Evolutionary conservation across 30 jellyfish, hydroid and myxozoan genomes (phyloP), one percentile per base, ranked within the genome.

Genomic region (Sanderia malayensis): DNA sequence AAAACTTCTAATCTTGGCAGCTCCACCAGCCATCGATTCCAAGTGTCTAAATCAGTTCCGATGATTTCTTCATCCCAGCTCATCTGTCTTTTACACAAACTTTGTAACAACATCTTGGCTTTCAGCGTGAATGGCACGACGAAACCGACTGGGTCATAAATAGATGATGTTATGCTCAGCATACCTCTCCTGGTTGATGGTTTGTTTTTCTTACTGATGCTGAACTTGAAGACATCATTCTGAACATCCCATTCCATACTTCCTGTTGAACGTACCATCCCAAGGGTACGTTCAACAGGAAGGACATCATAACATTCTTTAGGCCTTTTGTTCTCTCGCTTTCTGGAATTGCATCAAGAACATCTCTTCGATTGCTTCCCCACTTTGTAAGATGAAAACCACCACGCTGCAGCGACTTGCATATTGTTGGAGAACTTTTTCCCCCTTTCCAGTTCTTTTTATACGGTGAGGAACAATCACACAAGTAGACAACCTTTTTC

Each of bases 321-420:
- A 37, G 13, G 52, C 52, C 13, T 37, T 37, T 37, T 37, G 52
- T 37, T 37, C 52, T 37, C 52, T 37, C 52, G 52, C 52, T 37
- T 37, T 37, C 52, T 37, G 52, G 52, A 37, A 37, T 37, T 37
- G 52, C 52, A 37, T 37, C 52, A 37, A 37, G 52, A 37, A 37
- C 52, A 4, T 37, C 13, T 37, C 52, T 37, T 37, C 52, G 52
- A 37, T 37, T 37, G 52, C 52, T 37, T 37, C 52, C 52, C 52
- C 52, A 37, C 52, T 37, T 37, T 37, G 52, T 37, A 37, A 37
- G 52, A 37, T 37, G 52, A 37, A 37, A 37, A 37, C 52, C 52
- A 37, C 52, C 52, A 37, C 52, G 52, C 52, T 37, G 52, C 52
- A 37, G 52, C 52, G 13, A 37, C 52, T 37, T 37, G 52, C 52